Evolutionary conservation across 1,140 invertebrate species (phyloP).

Genomic region (Pectinophora gossypiella): DNA sequence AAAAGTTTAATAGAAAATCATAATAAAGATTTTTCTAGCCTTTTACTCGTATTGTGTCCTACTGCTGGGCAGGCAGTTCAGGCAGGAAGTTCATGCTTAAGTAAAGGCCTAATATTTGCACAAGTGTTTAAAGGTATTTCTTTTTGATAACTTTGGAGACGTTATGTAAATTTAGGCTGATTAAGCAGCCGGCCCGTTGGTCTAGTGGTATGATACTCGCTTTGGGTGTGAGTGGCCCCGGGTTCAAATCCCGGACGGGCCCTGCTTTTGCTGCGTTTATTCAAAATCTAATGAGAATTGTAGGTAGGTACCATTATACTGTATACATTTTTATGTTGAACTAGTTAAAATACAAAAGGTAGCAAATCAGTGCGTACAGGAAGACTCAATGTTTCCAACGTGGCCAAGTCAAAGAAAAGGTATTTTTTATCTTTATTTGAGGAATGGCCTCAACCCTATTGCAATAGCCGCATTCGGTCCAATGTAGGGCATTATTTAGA

Average conservation of each 20-base stretch:
- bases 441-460: not conserved
- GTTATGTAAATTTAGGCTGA: not conserved
- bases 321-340: not conserved
- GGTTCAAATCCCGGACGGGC: slow-evolving; percentile 85
- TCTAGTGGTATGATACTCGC: slow-evolving; percentile 85
- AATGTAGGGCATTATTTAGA: slow-evolving; percentile 42
- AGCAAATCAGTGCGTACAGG: not conserved
- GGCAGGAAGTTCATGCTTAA: no score
- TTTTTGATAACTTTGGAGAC: no score
- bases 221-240: slow-evolving; percentile 85
- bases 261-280: slow-evolving; percentile 35
- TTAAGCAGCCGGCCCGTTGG: slow-evolving; percentile 75
- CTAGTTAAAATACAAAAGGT: not conserved
- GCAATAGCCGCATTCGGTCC: not conserved
- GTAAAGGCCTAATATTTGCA: no score
- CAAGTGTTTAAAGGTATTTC: no score
- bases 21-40: no score
- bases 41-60: no score
- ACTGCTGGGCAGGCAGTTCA: no score
- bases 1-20: no score
- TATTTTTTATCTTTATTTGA: not conserved
- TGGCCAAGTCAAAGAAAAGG: not conserved
- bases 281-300: not conserved
- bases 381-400: not conserved
- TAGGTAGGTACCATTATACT: not conserved